Base-by-base conservation (phyloP, 2,888 invertebrate genomes). In the Spodoptera exigua region DNA sequence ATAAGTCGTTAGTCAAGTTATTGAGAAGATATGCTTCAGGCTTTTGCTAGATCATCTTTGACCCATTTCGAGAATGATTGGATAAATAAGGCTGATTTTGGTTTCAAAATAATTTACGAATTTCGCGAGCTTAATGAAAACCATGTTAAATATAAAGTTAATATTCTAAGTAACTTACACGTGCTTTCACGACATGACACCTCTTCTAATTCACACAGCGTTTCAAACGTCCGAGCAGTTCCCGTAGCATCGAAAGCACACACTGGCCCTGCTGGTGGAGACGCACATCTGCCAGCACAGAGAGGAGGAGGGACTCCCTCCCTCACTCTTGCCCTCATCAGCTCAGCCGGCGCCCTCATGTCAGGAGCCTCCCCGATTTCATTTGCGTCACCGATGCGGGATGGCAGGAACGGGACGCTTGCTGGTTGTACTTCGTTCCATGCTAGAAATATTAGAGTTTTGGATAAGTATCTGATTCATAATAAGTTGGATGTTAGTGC, bases 211-310 rank as follows among this genome's bases (percentile, higher is more conserved):
- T 95, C 95, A 72, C 95, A 95, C 4, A 95, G 82, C n/a, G 95
- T 95, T 39, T 94, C 93, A 69, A 95, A 95, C 0, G 95, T 95
- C 70, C 94, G 83, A 1, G 95, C 94, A 0, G 93, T 89, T 27
- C 95, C 95, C 1, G 95, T 87, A 0, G 95, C 95, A 72, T 95
- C 95, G 62, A 95, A 95, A 0, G 95, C 95, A 77, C 95, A 95
- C 2, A 95, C 95, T 0, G 95, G 95, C 0, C 95, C 95, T 0
- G 92, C 87, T 1, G 92, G 90, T 0, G 94, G 89, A 1, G 90
- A 79, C 1, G 78, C 86, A 69, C 93, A 93, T 17, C 87, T 72
- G 1, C 90, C 91, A 48, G 93, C 89, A 74, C 94, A 91, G 12
- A 94, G 86, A 0, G 92, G 92, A 0, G 90, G 91, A 2, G 93